Evolutionary conservation across 2,888 invertebrate genomes (phyloP).

Genomic region (Gymnocheta viridis): DNA sequence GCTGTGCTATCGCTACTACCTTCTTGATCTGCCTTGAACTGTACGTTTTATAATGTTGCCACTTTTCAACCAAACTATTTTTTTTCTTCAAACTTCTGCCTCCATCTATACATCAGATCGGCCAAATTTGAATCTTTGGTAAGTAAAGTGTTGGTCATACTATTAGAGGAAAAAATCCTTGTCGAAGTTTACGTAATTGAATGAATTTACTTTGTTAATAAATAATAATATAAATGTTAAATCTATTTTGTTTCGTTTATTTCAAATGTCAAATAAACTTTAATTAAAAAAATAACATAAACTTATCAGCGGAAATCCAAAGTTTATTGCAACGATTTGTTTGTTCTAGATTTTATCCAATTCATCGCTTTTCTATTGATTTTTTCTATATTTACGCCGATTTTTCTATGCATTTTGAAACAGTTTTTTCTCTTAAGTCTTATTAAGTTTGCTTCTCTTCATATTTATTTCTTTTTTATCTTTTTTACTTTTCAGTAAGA

Average conservation of each 20-base stretch:
- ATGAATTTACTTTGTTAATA: no score
- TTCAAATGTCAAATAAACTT: constrained; percentile 2
- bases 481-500: not conserved
- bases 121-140: no score
- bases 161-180: no score
- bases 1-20: no score
- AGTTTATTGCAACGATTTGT: constrained; percentile 31
- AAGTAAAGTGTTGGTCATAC: no score
- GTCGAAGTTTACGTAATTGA: no score
- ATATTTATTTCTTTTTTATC: not conserved
- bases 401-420: not conserved
- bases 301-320: not conserved
- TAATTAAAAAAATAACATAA: not conserved
- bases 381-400: constrained; percentile 12
- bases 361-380: constrained; percentile 51
- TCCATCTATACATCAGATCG: no score
- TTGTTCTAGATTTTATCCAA: constrained; percentile 32
- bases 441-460: constrained; percentile 1
- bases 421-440: not conserved
- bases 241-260: not conserved
- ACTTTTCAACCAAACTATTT: no score
- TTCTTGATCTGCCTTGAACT: no score
- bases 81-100: no score
- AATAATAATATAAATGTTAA: no score
- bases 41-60: no score